Evolutionary conservation across 2,113 vertebrate species (phyloP), one percentile per base, ranked within the genome.

Genomic region (Mohoua ochrocephala): DNA sequence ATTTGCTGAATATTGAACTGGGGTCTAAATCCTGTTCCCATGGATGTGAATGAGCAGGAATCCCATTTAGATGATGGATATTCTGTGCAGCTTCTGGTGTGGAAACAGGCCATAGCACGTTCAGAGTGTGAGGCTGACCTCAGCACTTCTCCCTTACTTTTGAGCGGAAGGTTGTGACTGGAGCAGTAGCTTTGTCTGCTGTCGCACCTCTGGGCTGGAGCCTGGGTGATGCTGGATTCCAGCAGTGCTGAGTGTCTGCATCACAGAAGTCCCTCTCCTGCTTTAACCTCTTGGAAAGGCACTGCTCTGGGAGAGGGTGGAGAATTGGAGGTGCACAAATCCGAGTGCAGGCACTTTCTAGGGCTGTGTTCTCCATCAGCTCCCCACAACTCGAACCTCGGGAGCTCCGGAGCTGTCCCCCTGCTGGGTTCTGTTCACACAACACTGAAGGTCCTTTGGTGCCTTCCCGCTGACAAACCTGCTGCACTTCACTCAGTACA

Each of bases 341-440:
- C 8, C 0, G 1, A 30, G 21, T 22, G 44, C 75, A 53, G 53
- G 15, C 31, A 2, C 45, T 75, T 45, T 2, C 1, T 17, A 3
- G 31, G 13, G 27, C 3, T 10, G 10, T 49, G 20, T 61, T 56
- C 37, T 74, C n/a, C 9, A 1, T 14, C 54, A 17, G 30, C 42
- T 89, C 39, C 33, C 20, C 13, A 0, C 70, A 65, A 18, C 18
- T 30, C 5, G 3, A 35, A 45, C 15, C 18, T 53, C 10, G 9
- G 54, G 23, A 31, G 11, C 39, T 68, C 27, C 3, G 1, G 30
- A 15, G 31, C 52, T 56, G n/a, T 35, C 9, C 44, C 42, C 6
- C 24, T 19, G 23, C 45, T 6, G 2, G 10, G 3, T 17, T 59
- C 59, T 78, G 45, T 31, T 85, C 31, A 10, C 30, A 0, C 13